Percentiles rank a stretch among this genome's conserved stretches.
Conservation (phyloP, 2,797 vertebrate species). For the Rhincodon typus region DNA sequence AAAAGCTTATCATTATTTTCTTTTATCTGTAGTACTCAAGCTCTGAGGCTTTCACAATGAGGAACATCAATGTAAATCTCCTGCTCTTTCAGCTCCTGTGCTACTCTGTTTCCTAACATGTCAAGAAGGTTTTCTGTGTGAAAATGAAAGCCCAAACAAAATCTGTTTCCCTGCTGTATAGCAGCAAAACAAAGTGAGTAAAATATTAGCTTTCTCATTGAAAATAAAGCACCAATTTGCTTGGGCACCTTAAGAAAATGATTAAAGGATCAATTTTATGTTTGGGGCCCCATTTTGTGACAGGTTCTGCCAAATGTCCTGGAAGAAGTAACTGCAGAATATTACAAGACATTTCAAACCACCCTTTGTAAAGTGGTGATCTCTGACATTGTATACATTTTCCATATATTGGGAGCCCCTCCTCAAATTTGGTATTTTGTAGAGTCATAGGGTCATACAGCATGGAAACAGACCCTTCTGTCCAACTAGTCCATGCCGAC, state of each 20-base stretch:
- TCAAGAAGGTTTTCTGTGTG: background rate
- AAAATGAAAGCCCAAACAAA: background rate
- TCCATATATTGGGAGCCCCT: too few species aligned
- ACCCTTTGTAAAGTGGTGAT: background rate
- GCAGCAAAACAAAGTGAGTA: background rate
- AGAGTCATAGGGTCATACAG: too few species aligned
- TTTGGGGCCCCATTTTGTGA: background rate
- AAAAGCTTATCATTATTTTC: background rate
- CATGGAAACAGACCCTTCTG: too few species aligned
- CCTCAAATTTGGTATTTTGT: too few species aligned
- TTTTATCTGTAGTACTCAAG: background rate
- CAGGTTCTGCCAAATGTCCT: background rate
- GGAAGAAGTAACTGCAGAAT: background rate
- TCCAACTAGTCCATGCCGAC: too few species aligned
- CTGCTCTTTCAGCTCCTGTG: background rate
- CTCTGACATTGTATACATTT: too few species aligned
- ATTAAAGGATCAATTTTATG: background rate
- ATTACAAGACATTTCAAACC: background rate
- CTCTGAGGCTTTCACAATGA: background rate
- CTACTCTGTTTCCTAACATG: background rate
- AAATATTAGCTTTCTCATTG: background rate
- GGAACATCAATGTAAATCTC: background rate
- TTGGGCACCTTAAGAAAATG: background rate
- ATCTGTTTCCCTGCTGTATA: too few species aligned
- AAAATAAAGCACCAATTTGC: background rate